Conservation (phyloP, 2,113 vertebrate species). For the Choloepus hoffmanni region DNA sequence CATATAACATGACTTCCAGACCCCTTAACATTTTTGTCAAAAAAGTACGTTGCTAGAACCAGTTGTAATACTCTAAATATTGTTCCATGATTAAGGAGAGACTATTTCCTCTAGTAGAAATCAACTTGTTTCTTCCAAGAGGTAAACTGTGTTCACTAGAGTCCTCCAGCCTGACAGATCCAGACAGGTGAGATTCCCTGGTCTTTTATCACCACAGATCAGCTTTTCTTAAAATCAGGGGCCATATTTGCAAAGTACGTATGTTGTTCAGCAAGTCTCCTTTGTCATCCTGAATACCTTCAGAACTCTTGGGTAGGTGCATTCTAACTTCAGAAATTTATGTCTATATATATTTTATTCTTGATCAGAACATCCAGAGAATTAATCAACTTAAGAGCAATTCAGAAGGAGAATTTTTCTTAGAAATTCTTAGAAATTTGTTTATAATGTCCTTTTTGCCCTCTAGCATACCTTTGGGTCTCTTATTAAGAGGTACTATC, state of each 20-base stretch:
- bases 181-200: not conserved
- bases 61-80: not conserved
- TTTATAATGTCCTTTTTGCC: not conserved
- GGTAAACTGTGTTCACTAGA: not conserved
- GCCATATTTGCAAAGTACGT: not conserved
- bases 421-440: not conserved
- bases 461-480: not conserved
- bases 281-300: not conserved
- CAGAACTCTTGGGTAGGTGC: conserved; percentile 6
- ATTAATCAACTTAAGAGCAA: conserved; percentile 40
- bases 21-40: not conserved
- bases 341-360: not conserved
- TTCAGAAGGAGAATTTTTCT: conserved; percentile 38
- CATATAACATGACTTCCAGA: not conserved
- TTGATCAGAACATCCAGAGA: conserved; percentile 35
- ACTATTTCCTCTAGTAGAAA: not conserved
- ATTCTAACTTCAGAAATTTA: conserved; percentile 28
- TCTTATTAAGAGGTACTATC: conserved; percentile 9
- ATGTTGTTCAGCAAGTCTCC: not conserved
- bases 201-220: not conserved
- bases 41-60: not conserved
- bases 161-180: not conserved
- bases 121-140: not conserved
- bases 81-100: not conserved
- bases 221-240: not conserved